Base-by-base conservation (phyloP, 2,113 vertebrate species). In the Oryzias woworae region DNA sequence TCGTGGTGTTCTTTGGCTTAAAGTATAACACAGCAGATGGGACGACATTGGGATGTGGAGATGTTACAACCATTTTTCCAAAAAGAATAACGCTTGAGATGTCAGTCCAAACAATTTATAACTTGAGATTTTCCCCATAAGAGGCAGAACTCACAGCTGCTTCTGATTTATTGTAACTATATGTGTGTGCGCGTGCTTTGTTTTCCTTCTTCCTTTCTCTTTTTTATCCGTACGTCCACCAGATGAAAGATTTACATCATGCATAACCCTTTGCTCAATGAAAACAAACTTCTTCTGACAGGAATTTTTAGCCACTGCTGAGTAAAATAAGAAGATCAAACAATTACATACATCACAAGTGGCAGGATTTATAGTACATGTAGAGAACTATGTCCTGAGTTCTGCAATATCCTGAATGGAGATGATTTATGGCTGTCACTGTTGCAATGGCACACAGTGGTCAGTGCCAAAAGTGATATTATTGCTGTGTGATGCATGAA, bases 21-120 rank as follows among this genome's bases (percentile, higher is more conserved):
- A 49, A 56, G 42, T 42, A 45, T 26, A 26, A 16, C 53, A 28
- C 12, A 31, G 20, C 61, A 66, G 53, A 66, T 66, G 61, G 49
- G 28, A 12, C 49, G 24, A 69, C 31, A 14, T n/a, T 31, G 66
- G 16, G 28, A 22, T 53, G 45, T 57, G 13, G 46, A 14, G 45
- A 12, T n/a, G 13, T 68, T 53, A 53, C 41, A 67, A 52, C 24
- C 10, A 20, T 53, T 54, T 24, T 43, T 42, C 36, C n/a, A 58
- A 45, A 31, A 42, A 41, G 42, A 58, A 58, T 58, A 53, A 68
- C 42, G 28, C n/a, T 24, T 18, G 18, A 48, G 10, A 36, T 70
- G 53, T 56, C 31, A 28, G 26, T 41, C 36, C 51, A 42, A 47
- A 48, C 23, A 42, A 18, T 69, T 69, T 4, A 42, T 24, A 20